phyloP scores from a whole-genome alignment of 2,113 vertebrate genomes.

The Pionites leucogaster region DNA sequence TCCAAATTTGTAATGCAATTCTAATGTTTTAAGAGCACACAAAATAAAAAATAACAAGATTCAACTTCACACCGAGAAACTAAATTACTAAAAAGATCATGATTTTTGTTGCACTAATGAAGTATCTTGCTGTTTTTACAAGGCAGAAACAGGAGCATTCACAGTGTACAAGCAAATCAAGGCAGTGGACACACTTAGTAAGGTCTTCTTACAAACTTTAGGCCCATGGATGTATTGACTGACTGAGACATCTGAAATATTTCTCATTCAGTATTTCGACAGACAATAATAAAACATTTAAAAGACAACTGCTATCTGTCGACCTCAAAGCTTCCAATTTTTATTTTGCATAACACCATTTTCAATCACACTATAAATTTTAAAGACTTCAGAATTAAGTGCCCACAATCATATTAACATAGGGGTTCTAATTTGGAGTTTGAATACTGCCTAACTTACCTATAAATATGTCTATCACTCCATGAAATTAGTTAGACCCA shows the following conservation, averaged over 20 bases:
- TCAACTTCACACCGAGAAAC: not conserved
- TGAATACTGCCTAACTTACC: not conserved
- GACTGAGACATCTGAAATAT: not conserved
- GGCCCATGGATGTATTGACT: not conserved
- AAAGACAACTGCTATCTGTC: not conserved
- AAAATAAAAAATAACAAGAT: not conserved
- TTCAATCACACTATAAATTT: not conserved
- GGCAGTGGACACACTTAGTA: not conserved
- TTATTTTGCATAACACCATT: not conserved
- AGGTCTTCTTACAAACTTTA: not conserved
- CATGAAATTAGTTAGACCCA: not conserved
- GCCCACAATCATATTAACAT: not conserved
- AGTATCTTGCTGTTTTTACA: not conserved
- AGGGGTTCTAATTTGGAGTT: not conserved
- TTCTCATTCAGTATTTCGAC: not conserved
- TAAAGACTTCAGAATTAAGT: not conserved
- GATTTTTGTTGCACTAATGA: not conserved
- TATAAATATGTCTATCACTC: not conserved
- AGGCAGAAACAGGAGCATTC: not conserved
- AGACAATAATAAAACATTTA: not conserved
- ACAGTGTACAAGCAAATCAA: not conserved
- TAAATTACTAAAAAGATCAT: not conserved
- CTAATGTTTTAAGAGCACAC: not conserved
- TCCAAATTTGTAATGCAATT: not conserved
- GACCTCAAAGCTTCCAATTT: not conserved